These are phyloP conservation scores for Himalopsyche anomala DNA, from an alignment of 2,888 invertebrate species.

Conservation along the genomic window DNA sequence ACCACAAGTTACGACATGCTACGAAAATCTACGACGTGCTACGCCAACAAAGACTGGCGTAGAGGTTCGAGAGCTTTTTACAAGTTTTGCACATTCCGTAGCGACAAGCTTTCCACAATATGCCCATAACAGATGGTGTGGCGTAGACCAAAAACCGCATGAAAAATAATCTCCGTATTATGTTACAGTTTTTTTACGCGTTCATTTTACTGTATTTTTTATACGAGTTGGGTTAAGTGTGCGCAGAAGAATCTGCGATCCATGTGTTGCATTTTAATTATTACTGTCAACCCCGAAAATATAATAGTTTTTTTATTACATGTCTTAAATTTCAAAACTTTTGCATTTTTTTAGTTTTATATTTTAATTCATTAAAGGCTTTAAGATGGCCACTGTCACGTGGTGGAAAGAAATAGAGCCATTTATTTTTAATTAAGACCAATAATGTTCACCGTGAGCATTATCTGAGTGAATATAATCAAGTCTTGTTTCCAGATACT, in stretches of 20 bases:
- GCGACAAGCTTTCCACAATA: conserved; percentile 6
- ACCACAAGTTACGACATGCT: not conserved
- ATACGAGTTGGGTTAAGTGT: not conserved
- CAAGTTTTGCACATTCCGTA: conserved; percentile 12
- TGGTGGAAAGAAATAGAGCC: too few species aligned
- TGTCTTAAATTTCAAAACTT: too few species aligned
- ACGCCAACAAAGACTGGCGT: not conserved
- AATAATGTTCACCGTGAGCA: too few species aligned
- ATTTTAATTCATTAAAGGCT: too few species aligned
- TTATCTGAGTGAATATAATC: too few species aligned
- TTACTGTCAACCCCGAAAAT: not conserved
- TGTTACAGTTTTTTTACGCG: not conserved
- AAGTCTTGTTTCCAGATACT: too few species aligned
- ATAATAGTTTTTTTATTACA: not conserved
- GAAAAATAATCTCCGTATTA: not conserved
- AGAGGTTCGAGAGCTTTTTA: not conserved
- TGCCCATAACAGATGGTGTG: not conserved
- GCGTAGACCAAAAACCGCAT: not conserved
- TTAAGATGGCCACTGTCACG: too few species aligned
- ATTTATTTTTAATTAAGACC: too few species aligned
- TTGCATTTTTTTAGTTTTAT: too few species aligned
- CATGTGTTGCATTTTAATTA: not conserved
- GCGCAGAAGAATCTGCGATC: not conserved
- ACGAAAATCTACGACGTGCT: conserved; percentile 6
- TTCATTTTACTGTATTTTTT: not conserved